Evolutionary conservation across 2,113 vertebrate species (phyloP), one percentile per base, ranked within the genome.

Genomic region (Glaucomys volans): DNA sequence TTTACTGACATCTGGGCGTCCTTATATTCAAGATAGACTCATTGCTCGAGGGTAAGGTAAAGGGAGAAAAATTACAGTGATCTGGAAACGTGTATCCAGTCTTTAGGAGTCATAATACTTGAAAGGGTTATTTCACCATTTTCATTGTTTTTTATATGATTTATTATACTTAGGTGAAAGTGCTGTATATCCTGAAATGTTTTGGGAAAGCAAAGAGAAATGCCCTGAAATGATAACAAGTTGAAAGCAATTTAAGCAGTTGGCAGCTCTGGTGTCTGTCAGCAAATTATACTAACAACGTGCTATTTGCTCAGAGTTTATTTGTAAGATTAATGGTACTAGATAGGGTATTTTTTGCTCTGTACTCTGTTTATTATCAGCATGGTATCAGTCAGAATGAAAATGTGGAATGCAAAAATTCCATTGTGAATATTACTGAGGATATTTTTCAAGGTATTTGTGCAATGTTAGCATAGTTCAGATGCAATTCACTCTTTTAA

Each of bases 221-320:
- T 88, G 37, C 4, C 32, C 26, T 88, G 28, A 32, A 95, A 96
- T 92, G 83, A 82, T 72, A 93, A 90, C 76, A 91, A 90, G 75
- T 86, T 96, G 80, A 82, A 96, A 96, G 66, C 77, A 96, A 95
- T 97, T 92, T 95, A 92, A 92, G 42, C 90, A 89, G 77, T 90
- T 88, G 90, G 47, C 66, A 74, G 18, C 30, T 88, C 66, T 42
- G 42, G 24, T 76, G 79, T 91, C 88, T 93, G 37, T 96, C 79
- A 91, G 44, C 59, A 93, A 96, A 93, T 47, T 96, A 66, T 24
- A 59, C 82, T 84, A 93, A 93, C 64, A 69, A 42, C 57, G 71
- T 83, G 30, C 77, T 86, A 83, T 94, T 97, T 83, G 81, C 77
- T 95, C 76, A 84, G 57, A 97, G 50, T 89, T 90, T 91, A 57